Conservation (phyloP, 2,888 invertebrate genomes). For the Euplagia quadripunctaria region DNA sequence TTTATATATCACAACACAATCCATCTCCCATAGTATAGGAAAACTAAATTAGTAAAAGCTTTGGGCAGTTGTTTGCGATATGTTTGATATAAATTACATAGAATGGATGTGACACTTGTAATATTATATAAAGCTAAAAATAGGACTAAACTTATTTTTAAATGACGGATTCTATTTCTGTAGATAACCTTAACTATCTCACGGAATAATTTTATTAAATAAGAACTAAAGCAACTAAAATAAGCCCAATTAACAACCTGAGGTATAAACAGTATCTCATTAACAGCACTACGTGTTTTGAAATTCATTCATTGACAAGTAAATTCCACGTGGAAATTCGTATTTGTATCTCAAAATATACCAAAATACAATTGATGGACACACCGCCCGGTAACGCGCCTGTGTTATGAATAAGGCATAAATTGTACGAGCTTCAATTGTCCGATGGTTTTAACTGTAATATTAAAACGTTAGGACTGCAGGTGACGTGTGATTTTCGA, state of each 20-base stretch:
- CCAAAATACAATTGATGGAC: conserved; percentile 69
- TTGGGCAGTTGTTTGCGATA: too few species aligned
- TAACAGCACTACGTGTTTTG: conserved; percentile 47
- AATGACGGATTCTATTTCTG: too few species aligned
- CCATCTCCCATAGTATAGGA: too few species aligned
- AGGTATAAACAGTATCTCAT: conserved; percentile 21
- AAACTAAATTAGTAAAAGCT: too few species aligned
- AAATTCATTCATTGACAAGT: conserved; percentile 67
- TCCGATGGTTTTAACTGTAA: conserved; percentile 68
- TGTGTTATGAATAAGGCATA: conserved; percentile 79
- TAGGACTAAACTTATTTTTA: too few species aligned
- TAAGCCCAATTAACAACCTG: not conserved
- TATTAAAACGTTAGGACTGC: conserved; percentile 60
- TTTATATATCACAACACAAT: too few species aligned
- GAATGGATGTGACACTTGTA: too few species aligned
- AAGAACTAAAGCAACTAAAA: not conserved
- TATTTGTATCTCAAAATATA: conserved; percentile 64
- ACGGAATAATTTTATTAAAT: not conserved
- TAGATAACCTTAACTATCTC: not conserved
- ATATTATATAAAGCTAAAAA: too few species aligned
- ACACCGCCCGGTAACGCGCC: conserved; percentile 60
- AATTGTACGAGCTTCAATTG: conserved; percentile 73
- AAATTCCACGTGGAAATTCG: conserved; percentile 68
- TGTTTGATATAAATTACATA: too few species aligned
- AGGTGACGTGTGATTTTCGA: not conserved